Evolutionary conservation across 1,140 invertebrate species (phyloP).

Genomic region (Macrotrachela quadricornifera): DNA sequence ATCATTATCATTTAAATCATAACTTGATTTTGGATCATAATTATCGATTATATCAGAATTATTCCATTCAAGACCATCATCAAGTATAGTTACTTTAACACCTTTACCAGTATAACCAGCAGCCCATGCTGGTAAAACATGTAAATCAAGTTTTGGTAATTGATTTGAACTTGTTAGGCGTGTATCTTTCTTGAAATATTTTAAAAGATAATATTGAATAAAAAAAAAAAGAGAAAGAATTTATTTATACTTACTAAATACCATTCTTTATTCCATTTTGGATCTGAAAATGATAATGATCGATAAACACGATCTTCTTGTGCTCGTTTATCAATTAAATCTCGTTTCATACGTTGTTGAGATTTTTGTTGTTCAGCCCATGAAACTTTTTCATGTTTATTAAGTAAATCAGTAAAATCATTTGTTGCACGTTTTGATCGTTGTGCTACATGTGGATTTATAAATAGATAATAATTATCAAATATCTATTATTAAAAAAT

Average conservation of each 20-base stretch:
- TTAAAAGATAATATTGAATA: constrained; percentile 21
- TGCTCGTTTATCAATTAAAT: neutral
- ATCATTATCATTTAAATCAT: constrained; percentile 29
- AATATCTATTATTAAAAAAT: too few species aligned
- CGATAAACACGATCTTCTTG: too few species aligned
- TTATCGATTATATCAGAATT: constrained; percentile 3
- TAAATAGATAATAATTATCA: constrained; percentile 4
- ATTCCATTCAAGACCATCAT: constrained; percentile 18
- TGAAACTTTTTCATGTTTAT: constrained; percentile 5
- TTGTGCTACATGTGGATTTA: neutral
- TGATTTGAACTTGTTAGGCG: neutral
- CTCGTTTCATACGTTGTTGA: constrained; percentile 2
- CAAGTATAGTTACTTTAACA: constrained; percentile 14
- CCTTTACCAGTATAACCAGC: constrained; percentile 14
- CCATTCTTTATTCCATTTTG: constrained; percentile 8
- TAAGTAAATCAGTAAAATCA: constrained; percentile 1
- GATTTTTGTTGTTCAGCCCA: constrained; percentile 5
- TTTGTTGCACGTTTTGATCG: neutral
- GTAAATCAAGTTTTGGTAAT: constrained; percentile 18
- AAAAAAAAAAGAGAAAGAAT: constrained; percentile 10
- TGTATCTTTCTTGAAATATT: too few species aligned
- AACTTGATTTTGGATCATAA: constrained; percentile 31
- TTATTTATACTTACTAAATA: constrained; percentile 5
- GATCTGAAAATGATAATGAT: constrained; percentile 37
- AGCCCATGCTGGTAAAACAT: constrained; percentile 23